Evolutionary conservation across 2,888 invertebrate genomes (phyloP), one percentile per base, ranked within the genome.

Genomic region (Eupithecia centaureata): DNA sequence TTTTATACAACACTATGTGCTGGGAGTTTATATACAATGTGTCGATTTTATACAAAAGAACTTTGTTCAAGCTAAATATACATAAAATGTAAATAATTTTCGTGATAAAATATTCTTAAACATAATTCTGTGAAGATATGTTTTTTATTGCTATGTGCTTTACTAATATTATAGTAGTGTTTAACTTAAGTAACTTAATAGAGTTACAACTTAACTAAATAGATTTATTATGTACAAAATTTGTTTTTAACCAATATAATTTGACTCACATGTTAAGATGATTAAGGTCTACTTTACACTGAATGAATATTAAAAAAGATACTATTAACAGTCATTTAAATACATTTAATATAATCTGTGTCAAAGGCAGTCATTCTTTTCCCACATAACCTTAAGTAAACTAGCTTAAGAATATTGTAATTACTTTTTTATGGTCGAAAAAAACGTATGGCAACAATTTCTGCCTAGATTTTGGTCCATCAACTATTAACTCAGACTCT

Each of bases 1-100:
- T 72, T 77, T 78, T 78, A 79, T 79, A 84, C 86, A 88, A 89
- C 89, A 89, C 89, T 88, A 85, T 85, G 89, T 89, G 89, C 86
- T 85, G 86, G 59, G 76, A 76, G 73, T 56, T 52, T 85, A 86
- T 85, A 75, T 83, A 85, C 82, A 85, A 76, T 76, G 80, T 80
- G 80, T 69, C 62, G 35, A 65, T 74, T 79, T 78, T 80, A 78
- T 80, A 83, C 77, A 81, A 67, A 77, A 86, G 90, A 90, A 90
- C 90, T 90, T 87, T 87, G 90, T 90, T 90, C 90, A 86, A 85
- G 83, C 86, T 76, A 86, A 86, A 89, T 87, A 88, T 87, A 89
- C 86, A 88, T 63, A 66, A 69, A 75, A 74, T 66, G 70, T 73
- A 75, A 75, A 75, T 70, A 68, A 67, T 61, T 61, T 68, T 68